Conservation (phyloP, 1,140 invertebrate species). For the Cylas formicarius region DNA sequence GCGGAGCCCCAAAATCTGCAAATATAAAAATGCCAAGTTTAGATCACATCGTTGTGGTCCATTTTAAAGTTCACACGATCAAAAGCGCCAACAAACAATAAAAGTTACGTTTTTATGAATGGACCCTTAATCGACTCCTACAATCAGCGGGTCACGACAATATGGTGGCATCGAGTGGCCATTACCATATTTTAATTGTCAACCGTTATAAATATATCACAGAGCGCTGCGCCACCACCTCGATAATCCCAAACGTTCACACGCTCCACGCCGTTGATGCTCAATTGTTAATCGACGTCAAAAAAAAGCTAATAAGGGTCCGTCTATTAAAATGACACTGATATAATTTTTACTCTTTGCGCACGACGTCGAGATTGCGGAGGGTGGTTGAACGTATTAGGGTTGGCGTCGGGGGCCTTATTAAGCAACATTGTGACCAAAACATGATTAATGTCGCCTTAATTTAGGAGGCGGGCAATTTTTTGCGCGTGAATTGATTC, state of each 20-base stretch:
- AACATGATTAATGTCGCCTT: slow-evolving; percentile 35
- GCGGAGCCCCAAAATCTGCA: too few species aligned
- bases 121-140: slow-evolving; percentile 13
- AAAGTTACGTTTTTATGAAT: slow-evolving; percentile 20
- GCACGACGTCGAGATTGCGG: slow-evolving; percentile 17
- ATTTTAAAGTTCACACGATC: slow-evolving; percentile 17
- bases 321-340: slow-evolving; percentile 35
- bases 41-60: not conserved
- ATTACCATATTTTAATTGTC: slow-evolving; percentile 31
- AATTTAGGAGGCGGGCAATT: slow-evolving; percentile 31
- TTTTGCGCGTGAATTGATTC: slow-evolving; percentile 22
- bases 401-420: slow-evolving; percentile 21
- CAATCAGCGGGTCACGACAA: slow-evolving; percentile 5
- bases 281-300: slow-evolving; percentile 28
- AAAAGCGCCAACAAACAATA: slow-evolving; percentile 11
- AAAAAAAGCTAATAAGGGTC: slow-evolving; percentile 35
- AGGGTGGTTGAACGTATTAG: slow-evolving; percentile 5
- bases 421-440: slow-evolving; percentile 28
- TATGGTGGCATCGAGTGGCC: slow-evolving; percentile 21
- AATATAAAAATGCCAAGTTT: too few species aligned
- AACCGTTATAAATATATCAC: slow-evolving; percentile 31
- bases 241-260: slow-evolving; percentile 28
- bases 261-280: slow-evolving; percentile 28
- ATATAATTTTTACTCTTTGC: slow-evolving; percentile 28
- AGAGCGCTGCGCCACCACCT: slow-evolving; percentile 20